Evolutionary conservation across 2,888 invertebrate genomes (phyloP).

Genomic region (Gortyna flavago): DNA sequence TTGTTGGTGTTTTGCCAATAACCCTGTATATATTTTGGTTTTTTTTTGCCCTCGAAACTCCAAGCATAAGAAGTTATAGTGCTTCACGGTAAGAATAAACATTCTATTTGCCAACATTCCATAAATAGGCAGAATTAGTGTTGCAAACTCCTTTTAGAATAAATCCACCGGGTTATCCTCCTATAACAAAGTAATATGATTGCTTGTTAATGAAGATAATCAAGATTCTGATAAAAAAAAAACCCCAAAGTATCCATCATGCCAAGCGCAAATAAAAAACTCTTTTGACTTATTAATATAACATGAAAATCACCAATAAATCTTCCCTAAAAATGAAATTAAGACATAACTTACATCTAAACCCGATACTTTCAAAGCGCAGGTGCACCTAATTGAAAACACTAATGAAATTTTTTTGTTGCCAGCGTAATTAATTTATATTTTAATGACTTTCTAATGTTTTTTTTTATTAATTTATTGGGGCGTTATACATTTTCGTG

Average conservation of each 20-base stretch:
- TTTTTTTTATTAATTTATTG: slow-evolving; percentile 68
- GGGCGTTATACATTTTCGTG: slow-evolving; percentile 62
- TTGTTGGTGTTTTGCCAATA: too few relatives aligned
- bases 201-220: slow-evolving; percentile 8
- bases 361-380: slow-evolving; percentile 59
- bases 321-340: slow-evolving; percentile 59
- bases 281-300: slow-evolving; percentile 44
- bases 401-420: slow-evolving; percentile 71
- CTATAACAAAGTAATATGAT: neutral
- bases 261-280: slow-evolving; percentile 13
- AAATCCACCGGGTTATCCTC: neutral
- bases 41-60: too few relatives aligned
- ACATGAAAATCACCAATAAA: slow-evolving; percentile 54
- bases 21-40: too few relatives aligned
- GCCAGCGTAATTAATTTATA: slow-evolving; percentile 75
- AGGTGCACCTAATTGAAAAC: slow-evolving; percentile 72
- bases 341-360: slow-evolving; percentile 62
- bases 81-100: neutral
- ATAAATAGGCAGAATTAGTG: neutral
- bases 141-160: neutral
- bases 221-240: slow-evolving; percentile 24
- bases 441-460: slow-evolving; percentile 78
- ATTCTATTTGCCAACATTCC: neutral
- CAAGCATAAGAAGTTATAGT: neutral
- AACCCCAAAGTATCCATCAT: slow-evolving; percentile 14